phyloP scores from a whole-genome alignment of 1,140 invertebrate genomes.

The Branchinecta lynchi region DNA sequence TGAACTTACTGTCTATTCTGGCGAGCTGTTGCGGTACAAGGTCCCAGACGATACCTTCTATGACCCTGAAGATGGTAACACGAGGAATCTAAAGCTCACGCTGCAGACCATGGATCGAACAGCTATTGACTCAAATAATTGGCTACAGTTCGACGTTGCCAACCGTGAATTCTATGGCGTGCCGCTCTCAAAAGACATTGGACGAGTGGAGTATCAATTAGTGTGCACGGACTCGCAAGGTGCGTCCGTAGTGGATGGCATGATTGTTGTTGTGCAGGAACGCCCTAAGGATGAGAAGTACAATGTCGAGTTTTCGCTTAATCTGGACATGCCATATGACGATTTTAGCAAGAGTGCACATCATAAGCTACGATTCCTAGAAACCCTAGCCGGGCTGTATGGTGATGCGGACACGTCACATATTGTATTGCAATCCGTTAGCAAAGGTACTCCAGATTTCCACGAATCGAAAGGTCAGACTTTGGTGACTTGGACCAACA shows the following conservation, averaged over 20 bases:
- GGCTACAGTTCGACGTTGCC: constrained; percentile 73
- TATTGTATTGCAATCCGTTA: constrained; percentile 40
- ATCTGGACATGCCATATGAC: constrained; percentile 51
- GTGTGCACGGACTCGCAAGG: constrained; percentile 49
- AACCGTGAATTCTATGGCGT: constrained; percentile 81
- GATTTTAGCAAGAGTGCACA: constrained; percentile 48
- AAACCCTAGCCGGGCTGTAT: constrained; percentile 53
- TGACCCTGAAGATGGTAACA: constrained; percentile 66
- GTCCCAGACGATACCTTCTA: constrained; percentile 72
- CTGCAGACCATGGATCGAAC: constrained; percentile 53
- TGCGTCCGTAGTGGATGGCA: constrained; percentile 52
- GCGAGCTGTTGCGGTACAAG: constrained; percentile 55
- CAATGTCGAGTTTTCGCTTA: constrained; percentile 59
- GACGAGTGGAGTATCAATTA: constrained; percentile 56
- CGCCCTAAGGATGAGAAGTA: constrained; percentile 34
- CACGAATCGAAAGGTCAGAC: constrained; percentile 30
- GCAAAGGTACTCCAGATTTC: constrained; percentile 17
- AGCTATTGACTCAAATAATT: constrained; percentile 48
- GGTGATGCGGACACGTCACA: constrained; percentile 52
- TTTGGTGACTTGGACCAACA: constrained; percentile 59
- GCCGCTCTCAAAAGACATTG: constrained; percentile 48
- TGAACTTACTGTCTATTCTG: constrained; percentile 57
- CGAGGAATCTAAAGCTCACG: constrained; percentile 50
- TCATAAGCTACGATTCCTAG: constrained; percentile 41
- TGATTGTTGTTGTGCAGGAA: constrained; percentile 53